Percentiles rank a stretch among this genome's conserved stretches.
These are phyloP conservation scores for Andrena bucephala DNA, from an alignment of 2,888 invertebrate genomes.

Conservation along the genomic window DNA sequence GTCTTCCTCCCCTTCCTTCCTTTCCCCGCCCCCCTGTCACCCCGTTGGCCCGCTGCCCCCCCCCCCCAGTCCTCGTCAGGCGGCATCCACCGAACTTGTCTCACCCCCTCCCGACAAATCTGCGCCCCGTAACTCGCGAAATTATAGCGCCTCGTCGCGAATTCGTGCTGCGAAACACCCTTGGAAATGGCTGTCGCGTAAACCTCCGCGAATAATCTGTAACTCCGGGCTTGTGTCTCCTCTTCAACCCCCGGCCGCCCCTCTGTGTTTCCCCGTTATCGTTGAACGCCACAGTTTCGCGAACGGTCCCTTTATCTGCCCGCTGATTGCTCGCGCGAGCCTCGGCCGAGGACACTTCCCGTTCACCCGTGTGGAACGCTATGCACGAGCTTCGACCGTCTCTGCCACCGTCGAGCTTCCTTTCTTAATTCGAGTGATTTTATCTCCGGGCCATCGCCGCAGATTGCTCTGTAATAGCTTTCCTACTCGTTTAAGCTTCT, in stretches of 20 bases:
- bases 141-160: constrained; percentile 62
- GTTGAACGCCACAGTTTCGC: constrained; percentile 28
- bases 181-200: constrained; percentile 52
- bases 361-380: neutral
- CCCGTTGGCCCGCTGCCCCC: neutral
- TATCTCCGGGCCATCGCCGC: no score
- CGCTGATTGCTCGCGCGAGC: constrained; percentile 38
- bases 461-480: neutral
- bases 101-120: constrained; percentile 36
- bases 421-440: neutral
- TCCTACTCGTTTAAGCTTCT: neutral
- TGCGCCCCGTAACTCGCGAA: constrained; percentile 61
- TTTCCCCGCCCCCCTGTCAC: neutral
- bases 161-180: constrained; percentile 61
- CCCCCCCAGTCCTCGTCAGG: neutral
- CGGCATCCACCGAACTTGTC: neutral
- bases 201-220: constrained; percentile 53
- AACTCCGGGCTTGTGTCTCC: constrained; percentile 26
- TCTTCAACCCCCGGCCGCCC: neutral
- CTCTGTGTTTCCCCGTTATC: constrained; percentile 18
- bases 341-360: constrained; percentile 11
- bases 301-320: constrained; percentile 43
- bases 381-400: neutral
- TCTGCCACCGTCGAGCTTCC: neutral
- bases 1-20: constrained; percentile 52